Percentiles rank a stretch among this genome's conserved stretches.
Conservation (phyloP, 2,797 vertebrate species). For the Cercopithecus diana region DNA sequence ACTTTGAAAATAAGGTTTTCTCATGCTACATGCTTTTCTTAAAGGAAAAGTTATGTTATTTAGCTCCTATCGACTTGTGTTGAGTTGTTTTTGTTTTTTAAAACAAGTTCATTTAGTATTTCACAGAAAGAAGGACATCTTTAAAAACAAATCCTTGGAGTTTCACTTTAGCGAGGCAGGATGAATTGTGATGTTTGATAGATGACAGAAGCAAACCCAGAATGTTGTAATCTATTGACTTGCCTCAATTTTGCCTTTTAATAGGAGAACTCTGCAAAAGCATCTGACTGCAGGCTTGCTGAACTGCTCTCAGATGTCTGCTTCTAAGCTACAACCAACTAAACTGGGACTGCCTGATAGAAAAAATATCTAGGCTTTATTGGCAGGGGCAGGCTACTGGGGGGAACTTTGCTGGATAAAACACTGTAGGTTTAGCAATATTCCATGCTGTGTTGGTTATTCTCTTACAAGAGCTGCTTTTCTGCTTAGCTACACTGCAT, state of each 20-base stretch:
- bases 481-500: not conserved
- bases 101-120: not conserved
- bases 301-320: not conserved
- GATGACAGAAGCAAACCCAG: conserved; percentile 37
- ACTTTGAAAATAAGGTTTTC: conserved; percentile 13
- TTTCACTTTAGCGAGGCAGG: conserved; percentile 21
- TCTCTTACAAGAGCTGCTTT: not conserved
- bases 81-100: not conserved
- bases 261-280: not conserved
- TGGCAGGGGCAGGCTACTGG: not conserved
- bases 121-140: conserved; percentile 17
- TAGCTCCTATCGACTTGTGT: not conserved
- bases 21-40: not conserved
- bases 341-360: not conserved
- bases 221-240: conserved; percentile 36
- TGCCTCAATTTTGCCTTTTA: conserved; percentile 36
- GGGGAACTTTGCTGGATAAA: not conserved
- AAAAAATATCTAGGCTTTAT: not conserved
- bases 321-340: not conserved
- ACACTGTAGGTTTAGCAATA: not conserved
- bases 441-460: not conserved
- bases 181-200: conserved; percentile 38
- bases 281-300: not conserved
- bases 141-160: not conserved
- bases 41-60: not conserved